Conservation (phyloP, 2,888 invertebrate species). For the Allygus modestus region DNA sequence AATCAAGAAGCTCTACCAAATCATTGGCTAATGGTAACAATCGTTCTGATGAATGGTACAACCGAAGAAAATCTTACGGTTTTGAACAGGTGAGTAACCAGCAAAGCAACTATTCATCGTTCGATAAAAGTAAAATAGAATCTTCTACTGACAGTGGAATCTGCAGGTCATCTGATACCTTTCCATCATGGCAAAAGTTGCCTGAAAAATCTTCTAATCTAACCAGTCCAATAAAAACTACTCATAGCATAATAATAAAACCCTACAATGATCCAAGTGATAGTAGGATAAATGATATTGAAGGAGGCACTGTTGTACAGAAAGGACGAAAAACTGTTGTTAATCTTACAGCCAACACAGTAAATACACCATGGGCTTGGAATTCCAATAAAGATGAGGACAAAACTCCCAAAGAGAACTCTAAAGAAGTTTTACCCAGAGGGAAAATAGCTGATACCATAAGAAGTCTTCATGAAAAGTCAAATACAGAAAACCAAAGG, state of each 20-base stretch:
- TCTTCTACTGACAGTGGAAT: conserved; percentile 89
- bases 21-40: conserved; percentile 68
- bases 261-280: conserved; percentile 36
- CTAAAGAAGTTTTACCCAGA: conserved; percentile 60
- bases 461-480: conserved; percentile 66
- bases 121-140: conserved; percentile 79
- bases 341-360: conserved; percentile 46
- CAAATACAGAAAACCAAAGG: conserved; percentile 58
- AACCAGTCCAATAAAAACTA: conserved; percentile 56
- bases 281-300: conserved; percentile 58
- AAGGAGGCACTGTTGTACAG: conserved; percentile 48
- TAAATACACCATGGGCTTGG: conserved; percentile 48
- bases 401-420: conserved; percentile 51
- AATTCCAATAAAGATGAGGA: conserved; percentile 51
- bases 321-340: conserved; percentile 63
- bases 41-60: conserved; percentile 83
- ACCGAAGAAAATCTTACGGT: conserved; percentile 87
- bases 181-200: conserved; percentile 70
- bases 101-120: conserved; percentile 70
- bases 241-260: conserved; percentile 58
- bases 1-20: conserved; percentile 75
- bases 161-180: conserved; percentile 83
- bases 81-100: conserved; percentile 79
- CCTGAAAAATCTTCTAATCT: conserved; percentile 24
- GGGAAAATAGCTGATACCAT: conserved; percentile 67